Percentiles rank a stretch among this genome's conserved stretches.
Conservation (phyloP, 2,113 vertebrate genomes). For the Neogale vison region DNA sequence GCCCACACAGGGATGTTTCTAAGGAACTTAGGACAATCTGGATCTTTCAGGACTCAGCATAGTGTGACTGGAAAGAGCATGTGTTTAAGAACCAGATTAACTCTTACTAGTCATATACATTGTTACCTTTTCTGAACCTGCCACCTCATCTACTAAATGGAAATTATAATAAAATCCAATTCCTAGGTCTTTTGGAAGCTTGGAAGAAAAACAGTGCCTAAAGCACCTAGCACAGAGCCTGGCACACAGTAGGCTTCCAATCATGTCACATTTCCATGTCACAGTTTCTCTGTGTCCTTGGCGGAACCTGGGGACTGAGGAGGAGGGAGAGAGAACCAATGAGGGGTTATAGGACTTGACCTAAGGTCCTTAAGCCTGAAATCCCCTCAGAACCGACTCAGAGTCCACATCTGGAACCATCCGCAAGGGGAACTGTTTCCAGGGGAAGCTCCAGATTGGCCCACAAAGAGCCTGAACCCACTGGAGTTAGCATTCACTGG, state of each 20-base stretch:
- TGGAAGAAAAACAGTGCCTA: not conserved
- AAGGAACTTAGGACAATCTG: not conserved
- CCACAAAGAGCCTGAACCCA: not conserved
- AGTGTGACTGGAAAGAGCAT: not conserved
- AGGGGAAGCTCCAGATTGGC: not conserved
- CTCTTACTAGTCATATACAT: not conserved
- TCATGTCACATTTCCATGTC: not conserved
- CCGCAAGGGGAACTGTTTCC: accelerated
- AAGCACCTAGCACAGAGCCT: not conserved
- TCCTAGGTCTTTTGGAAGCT: not conserved
- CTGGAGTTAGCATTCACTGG: not conserved
- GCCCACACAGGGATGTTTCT: too few species aligned
- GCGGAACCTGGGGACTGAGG: not conserved
- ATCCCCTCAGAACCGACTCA: not conserved
- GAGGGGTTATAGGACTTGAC: not conserved
- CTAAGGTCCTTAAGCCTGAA: not conserved
- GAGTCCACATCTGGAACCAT: not conserved
- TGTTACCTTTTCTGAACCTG: not conserved
- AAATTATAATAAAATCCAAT: not conserved
- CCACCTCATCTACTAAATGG: not conserved
- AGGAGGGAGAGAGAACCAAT: not conserved
- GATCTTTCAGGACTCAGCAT: not conserved
- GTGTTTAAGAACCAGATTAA: not conserved
- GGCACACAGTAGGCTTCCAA: not conserved
- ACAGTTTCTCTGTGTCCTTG: not conserved